Conservation (phyloP, 2,888 invertebrate genomes). For the Cacoxenus indagator region DNA sequence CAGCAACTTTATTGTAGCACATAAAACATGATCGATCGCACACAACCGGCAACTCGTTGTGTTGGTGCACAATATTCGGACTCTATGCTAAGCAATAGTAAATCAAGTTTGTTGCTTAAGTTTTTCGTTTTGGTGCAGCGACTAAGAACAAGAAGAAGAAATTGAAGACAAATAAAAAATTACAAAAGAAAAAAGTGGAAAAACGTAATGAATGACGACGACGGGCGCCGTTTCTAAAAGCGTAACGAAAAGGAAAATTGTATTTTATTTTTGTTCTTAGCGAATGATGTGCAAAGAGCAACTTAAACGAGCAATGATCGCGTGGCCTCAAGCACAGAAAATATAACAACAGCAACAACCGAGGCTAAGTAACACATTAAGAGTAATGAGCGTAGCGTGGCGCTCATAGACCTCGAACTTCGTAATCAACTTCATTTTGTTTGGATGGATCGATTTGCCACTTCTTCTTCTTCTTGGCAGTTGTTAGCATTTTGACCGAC, state of each 20-base stretch:
- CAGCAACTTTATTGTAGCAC: conserved; percentile 16
- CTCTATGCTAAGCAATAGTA: conserved; percentile 18
- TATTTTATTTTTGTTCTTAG: neutral
- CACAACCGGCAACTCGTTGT: neutral
- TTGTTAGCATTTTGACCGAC: conserved; percentile 49
- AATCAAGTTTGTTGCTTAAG: conserved; percentile 53
- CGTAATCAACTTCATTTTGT: conserved; percentile 6
- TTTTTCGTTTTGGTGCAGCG: conserved; percentile 41
- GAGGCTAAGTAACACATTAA: conserved; percentile 27
- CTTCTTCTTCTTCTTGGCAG: conserved; percentile 2
- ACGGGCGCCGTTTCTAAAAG: conserved; percentile 27
- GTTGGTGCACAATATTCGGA: neutral
- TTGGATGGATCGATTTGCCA: neutral
- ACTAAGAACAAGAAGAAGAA: neutral
- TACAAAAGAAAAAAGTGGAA: neutral
- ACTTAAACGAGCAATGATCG: neutral
- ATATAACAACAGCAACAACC: neutral
- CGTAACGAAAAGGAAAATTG: conserved; percentile 61
- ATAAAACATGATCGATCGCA: conserved; percentile 18
- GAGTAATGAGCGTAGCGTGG: conserved; percentile 10
- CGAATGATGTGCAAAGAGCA: neutral
- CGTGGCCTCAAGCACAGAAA: neutral
- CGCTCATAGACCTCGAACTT: conserved; percentile 34
- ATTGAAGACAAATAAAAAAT: neutral
- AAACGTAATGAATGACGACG: neutral